Evolutionary conservation across 2,888 invertebrate species (phyloP), one percentile per base, ranked within the genome.

Genomic region (Autographa gamma): DNA sequence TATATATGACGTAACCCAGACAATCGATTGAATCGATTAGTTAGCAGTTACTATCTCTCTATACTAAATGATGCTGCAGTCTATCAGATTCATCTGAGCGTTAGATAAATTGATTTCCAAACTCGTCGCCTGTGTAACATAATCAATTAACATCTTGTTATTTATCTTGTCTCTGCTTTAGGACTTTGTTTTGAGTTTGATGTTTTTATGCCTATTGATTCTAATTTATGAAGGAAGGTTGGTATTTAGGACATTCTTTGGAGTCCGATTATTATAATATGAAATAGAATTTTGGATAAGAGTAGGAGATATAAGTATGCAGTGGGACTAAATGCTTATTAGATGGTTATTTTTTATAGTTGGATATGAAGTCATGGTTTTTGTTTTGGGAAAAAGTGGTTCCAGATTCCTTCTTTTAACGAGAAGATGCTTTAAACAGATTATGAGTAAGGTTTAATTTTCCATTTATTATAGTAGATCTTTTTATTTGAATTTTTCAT

Each of bases 91-190:
- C 67, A 78, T 72, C 74, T 67, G 31, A 31, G 66, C 73, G 18
- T 82, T 60, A 31, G 1, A 5, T 80, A 62, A 56, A 80, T 82
- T 76, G 60, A 82, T 81, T 58, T 70, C 34, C 25, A 61, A 70
- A 67, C 66, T 71, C 64, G 66, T 82, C 69, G 31, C 66, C 52
- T 64, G 52, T 31, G 58, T 60, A 63, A 74, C 70, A n/a, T 13
- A 18, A 63, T 41, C 54, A 43, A 65, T 69, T 54, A 70, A 69
- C 48, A 52, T 54, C 0, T 48, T 32, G 60, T 59, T 77, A 69
- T 60, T 69, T 6, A 68, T 80, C 69, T 69, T 69, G 59, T 69
- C 58, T 77, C 59, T 41, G 52, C 31, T 34, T 60, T 58, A 48
- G 18, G 25, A 25, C 13, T 58, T 70, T 58, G 60, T 62, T 77